Conservation (phyloP, 1,140 invertebrate genomes). For the Zaprionus taronus region DNA sequence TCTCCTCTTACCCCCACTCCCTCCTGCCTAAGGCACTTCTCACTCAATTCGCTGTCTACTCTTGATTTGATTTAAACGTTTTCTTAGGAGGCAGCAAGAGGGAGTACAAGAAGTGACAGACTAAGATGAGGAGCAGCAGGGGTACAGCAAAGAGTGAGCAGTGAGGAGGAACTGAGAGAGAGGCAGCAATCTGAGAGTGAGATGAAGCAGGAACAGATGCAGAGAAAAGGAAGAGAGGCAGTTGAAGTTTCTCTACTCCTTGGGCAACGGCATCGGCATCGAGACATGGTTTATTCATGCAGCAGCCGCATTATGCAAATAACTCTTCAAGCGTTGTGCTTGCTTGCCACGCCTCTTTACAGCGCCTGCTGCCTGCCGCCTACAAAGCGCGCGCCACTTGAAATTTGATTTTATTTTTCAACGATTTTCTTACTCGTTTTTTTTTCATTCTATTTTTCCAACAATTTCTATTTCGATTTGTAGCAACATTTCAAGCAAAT, state of each 20-base stretch:
- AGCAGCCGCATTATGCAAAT: constrained; percentile 81
- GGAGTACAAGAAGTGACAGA: neutral
- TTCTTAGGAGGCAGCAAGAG: constrained; percentile 32
- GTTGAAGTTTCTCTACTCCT: neutral
- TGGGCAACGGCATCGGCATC: constrained; percentile 28
- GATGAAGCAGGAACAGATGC: neutral
- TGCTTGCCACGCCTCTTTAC: constrained; percentile 35
- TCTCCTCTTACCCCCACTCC: constrained; percentile 16
- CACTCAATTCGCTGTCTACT: constrained; percentile 28
- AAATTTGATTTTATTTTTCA: constrained; percentile 73
- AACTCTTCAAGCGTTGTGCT: constrained; percentile 36
- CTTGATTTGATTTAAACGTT: constrained; percentile 80
- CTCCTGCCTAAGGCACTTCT: neutral
- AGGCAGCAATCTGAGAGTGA: neutral
- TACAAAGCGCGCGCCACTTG: constrained; percentile 52
- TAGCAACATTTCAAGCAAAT: constrained; percentile 52
- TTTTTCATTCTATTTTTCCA: constrained; percentile 13
- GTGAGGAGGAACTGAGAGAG: constrained; percentile 1
- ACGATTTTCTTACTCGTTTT: neutral
- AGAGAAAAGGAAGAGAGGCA: neutral
- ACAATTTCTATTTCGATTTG: constrained; percentile 75
- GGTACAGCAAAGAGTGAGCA: neutral
- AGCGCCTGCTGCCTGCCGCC: constrained; percentile 25
- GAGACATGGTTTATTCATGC: constrained; percentile 80
- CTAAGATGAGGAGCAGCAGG: no score